Conservation (phyloP, 1,140 invertebrate species). For the Cardiocondyla obscurior region DNA sequence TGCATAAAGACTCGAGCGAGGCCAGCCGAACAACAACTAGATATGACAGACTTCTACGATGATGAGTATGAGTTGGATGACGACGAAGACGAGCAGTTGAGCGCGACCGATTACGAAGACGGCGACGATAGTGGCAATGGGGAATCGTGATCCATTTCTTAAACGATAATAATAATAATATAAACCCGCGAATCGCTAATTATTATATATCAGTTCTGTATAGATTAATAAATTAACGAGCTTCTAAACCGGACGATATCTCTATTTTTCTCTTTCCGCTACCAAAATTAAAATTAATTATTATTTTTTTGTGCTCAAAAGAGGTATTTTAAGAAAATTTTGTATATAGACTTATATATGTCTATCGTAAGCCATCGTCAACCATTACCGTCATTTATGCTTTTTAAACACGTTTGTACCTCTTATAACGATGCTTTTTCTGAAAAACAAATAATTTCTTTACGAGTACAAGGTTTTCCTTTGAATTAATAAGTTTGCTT, state of each 20-base stretch:
- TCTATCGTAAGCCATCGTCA: conserved; percentile 25
- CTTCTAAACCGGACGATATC: conserved; percentile 76
- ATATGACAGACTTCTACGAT: conserved; percentile 97
- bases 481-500: not conserved
- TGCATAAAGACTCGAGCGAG: conserved; percentile 95
- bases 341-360: not conserved
- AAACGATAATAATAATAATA: conserved; percentile 65
- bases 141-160: conserved; percentile 85
- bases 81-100: conserved; percentile 86
- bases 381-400: not conserved
- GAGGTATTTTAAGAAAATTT: not conserved
- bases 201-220: conserved; percentile 74
- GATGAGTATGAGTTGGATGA: conserved; percentile 95
- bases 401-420: not conserved
- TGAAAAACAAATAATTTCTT: not conserved
- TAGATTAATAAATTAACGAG: conserved; percentile 79
- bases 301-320: conserved; percentile 4
- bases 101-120: conserved; percentile 88
- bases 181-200: conserved; percentile 58
- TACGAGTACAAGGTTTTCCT: not conserved
- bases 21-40: conserved; percentile 90
- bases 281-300: conserved; percentile 59
- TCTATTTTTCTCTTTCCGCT: conserved; percentile 36
- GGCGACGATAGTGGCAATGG: conserved; percentile 93
- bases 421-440: not conserved